These are phyloP conservation scores for Hylomyscus alleni DNA, from an alignment of 2,797 vertebrate genomes.

Conservation along the genomic window DNA sequence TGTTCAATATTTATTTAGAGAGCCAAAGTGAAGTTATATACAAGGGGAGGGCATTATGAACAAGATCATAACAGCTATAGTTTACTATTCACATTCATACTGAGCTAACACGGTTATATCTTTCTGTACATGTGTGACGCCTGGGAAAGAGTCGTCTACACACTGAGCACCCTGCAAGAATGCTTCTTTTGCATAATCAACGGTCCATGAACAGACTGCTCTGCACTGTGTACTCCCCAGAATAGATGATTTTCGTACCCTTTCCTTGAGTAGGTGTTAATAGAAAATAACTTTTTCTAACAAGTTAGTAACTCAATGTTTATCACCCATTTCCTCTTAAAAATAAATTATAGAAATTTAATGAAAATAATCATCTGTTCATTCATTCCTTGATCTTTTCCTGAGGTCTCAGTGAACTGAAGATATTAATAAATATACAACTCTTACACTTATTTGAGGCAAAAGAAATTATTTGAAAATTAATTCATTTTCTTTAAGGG, in stretches of 20 bases:
- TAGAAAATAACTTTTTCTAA: background rate
- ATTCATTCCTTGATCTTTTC: background rate
- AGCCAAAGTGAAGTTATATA: rapidly evolving
- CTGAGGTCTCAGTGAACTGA: background rate
- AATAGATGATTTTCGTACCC: background rate
- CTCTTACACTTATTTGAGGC: too few relatives aligned
- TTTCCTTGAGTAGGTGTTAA: background rate
- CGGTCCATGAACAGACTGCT: background rate
- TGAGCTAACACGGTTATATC: background rate
- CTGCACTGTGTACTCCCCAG: background rate
- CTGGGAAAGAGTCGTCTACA: background rate
- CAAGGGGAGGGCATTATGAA: background rate
- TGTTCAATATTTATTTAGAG: background rate
- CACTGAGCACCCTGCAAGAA: background rate
- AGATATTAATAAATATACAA: background rate
- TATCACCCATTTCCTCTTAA: background rate
- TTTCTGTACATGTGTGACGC: background rate
- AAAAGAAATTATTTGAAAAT: background rate
- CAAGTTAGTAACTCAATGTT: background rate
- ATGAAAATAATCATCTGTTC: background rate
- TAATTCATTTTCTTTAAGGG: background rate
- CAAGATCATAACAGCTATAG: background rate
- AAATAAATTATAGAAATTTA: background rate
- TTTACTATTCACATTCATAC: background rate
- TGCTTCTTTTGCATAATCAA: too few relatives aligned